These are phyloP conservation scores for Brachyrhaphis roseni DNA, from an alignment of 2,797 vertebrate genomes.

Conservation along the genomic window DNA sequence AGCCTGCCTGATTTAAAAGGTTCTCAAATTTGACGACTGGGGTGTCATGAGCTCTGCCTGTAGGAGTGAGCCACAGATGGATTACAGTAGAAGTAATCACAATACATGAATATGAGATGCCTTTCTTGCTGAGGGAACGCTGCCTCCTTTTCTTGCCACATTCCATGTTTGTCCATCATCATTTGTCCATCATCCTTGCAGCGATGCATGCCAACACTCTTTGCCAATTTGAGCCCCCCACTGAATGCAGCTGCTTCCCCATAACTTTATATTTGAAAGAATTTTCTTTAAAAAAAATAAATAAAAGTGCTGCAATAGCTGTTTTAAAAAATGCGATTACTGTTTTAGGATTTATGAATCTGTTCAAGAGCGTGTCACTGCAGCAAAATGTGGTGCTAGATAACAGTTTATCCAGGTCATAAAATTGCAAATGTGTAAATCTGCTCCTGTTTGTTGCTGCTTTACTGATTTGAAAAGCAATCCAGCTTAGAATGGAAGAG, in stretches of 20 bases:
- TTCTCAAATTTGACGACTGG: conserved; percentile 64
- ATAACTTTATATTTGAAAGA: conserved; percentile 16
- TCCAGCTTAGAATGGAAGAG: background rate
- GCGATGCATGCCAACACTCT: conserved; percentile 24
- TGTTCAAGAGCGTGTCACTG: background rate
- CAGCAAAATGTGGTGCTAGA: background rate
- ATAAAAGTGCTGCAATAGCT: background rate
- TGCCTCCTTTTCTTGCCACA: conserved; percentile 55
- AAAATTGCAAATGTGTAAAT: background rate
- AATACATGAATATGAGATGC: conserved; percentile 77
- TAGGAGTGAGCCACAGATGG: conserved; percentile 65
- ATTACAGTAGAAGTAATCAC: conserved; percentile 71
- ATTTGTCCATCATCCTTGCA: conserved; percentile 64
- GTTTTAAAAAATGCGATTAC: background rate
- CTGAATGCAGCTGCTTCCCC: conserved; percentile 9
- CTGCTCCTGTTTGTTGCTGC: background rate
- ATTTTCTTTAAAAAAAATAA: background rate
- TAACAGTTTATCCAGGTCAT: conserved; percentile 1
- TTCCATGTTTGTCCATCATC: conserved; percentile 67
- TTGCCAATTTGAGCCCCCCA: conserved; percentile 32
- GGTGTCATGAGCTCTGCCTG: conserved; percentile 69
- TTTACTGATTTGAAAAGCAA: background rate
- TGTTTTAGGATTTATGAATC: background rate
- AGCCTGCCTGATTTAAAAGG: conserved; percentile 72
- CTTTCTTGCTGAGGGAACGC: conserved; percentile 34